Percentiles rank a stretch among this genome's conserved stretches.
phyloP scores from a whole-genome alignment of 1,140 invertebrate genomes.

The Chelonus insularis region DNA sequence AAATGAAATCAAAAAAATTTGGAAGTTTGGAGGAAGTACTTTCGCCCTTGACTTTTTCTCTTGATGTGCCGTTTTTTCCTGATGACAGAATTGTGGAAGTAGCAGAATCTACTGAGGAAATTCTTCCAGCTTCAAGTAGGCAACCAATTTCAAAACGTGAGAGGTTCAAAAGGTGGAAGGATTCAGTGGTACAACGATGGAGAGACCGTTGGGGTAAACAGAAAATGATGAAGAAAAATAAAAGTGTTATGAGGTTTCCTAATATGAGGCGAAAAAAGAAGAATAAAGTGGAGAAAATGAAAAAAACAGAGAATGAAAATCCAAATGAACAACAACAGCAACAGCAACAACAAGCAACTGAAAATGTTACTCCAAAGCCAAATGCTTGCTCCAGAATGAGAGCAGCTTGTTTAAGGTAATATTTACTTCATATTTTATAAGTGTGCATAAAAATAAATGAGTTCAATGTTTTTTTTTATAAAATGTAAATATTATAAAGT shows the following conservation, averaged over 20 bases:
- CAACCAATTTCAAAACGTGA: not conserved
- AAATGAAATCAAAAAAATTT: not conserved
- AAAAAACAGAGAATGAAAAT: not conserved
- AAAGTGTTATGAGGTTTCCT: not conserved
- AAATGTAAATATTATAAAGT: no score
- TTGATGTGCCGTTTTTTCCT: constrained; percentile 13
- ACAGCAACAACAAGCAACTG: not conserved
- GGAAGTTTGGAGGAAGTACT: not conserved
- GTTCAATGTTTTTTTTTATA: not conserved
- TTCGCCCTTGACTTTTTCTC: constrained; percentile 1
- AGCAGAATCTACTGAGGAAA: not conserved
- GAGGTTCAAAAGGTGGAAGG: constrained; percentile 14
- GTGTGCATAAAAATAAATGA: no score
- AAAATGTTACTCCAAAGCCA: not conserved
- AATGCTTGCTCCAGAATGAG: constrained; percentile 10
- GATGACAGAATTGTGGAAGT: constrained; percentile 19
- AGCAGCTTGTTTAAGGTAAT: constrained; percentile 15
- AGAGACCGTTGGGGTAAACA: constrained; percentile 1
- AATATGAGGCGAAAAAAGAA: not conserved
- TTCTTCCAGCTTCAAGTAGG: not conserved
- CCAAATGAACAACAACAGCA: not conserved
- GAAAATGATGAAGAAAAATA: not conserved
- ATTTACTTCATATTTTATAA: not conserved
- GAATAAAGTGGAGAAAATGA: not conserved
- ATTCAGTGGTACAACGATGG: not conserved